A percentile compares a stretch with the other conserved stretches of the same genome.
Conservation (phyloP, 1,140 invertebrate genomes). For the Cyrtorhinus lividipennis region DNA sequence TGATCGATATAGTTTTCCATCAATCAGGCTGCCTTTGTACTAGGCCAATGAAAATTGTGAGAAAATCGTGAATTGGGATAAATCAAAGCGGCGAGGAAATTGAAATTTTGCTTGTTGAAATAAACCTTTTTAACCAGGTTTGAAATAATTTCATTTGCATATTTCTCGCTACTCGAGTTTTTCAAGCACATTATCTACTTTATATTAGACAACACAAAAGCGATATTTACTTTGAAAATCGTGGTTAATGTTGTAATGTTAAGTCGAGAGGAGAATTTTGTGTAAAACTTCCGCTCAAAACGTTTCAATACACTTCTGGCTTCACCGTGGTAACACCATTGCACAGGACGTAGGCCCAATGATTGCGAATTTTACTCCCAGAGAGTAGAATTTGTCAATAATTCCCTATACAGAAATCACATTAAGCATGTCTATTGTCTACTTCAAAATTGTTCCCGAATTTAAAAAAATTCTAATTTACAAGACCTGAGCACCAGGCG, state of each 20-base stretch:
- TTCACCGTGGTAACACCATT: not conserved
- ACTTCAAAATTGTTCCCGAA: conserved; percentile 21
- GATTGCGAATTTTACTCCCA: not conserved
- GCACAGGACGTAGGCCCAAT: conserved; percentile 12
- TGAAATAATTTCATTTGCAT: not conserved
- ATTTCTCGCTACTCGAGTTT: not conserved
- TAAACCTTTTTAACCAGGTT: not conserved
- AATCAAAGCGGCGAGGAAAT: not conserved
- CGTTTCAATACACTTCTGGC: conserved; percentile 4
- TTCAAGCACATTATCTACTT: not conserved
- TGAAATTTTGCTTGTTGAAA: not conserved
- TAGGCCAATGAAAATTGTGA: not conserved
- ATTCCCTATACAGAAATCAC: conserved; percentile 20
- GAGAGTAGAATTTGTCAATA: conserved; percentile 4
- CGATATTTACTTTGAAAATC: not conserved
- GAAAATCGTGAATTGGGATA: not conserved
- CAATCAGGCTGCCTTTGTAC: not conserved
- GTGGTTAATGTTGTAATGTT: not conserved
- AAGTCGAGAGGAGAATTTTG: not conserved
- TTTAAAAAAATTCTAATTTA: conserved; percentile 18
- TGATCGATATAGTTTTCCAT: too few relatives aligned
- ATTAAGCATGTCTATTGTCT: conserved; percentile 22
- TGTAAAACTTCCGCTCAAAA: not conserved
- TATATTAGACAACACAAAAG: not conserved
- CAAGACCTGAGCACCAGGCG: conserved; percentile 19